A percentile compares a stretch with the other conserved stretches of the same genome.
Evolutionary conservation across 2,113 vertebrate genomes (phyloP).

Genomic region (Dipodomys ordii): DNA sequence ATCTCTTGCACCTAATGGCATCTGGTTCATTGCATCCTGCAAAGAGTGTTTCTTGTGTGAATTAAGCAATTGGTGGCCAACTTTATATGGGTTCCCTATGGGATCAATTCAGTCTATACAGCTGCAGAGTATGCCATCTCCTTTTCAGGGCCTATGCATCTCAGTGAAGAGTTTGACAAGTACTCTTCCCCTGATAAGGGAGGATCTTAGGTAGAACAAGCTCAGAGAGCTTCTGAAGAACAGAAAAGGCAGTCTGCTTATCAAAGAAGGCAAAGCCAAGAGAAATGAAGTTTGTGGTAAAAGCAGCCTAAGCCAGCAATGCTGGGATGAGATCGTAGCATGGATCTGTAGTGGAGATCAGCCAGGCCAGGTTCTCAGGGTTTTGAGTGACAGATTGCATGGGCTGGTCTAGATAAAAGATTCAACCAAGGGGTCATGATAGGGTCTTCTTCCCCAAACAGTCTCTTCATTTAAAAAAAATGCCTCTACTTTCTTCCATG

Average conservation of each 20-base stretch:
- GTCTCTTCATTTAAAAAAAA: background rate
- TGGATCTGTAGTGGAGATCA: too few relatives aligned
- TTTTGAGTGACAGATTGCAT: background rate
- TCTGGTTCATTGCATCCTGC: background rate
- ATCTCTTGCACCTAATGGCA: fast-evolving
- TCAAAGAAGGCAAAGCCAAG: background rate
- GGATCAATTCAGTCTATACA: fast-evolving
- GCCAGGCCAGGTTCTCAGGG: background rate
- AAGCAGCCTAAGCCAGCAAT: background rate
- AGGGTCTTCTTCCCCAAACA: background rate
- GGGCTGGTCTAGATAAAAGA: background rate
- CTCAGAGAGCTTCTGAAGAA: background rate
- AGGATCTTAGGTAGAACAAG: background rate
- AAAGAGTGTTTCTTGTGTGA: background rate
- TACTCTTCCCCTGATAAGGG: background rate
- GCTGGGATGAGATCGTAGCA: background rate
- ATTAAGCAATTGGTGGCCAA: background rate
- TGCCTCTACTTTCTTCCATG: background rate
- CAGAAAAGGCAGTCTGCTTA: background rate
- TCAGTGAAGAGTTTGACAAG: background rate
- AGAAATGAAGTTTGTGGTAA: background rate
- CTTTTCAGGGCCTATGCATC: background rate
- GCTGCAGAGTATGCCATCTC: background rate
- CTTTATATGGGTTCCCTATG: background rate
- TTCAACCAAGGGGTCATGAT: background rate